Evolutionary conservation across 2,888 invertebrate species (phyloP), one percentile per base, ranked within the genome.

Genomic region (Amiota mariae): DNA sequence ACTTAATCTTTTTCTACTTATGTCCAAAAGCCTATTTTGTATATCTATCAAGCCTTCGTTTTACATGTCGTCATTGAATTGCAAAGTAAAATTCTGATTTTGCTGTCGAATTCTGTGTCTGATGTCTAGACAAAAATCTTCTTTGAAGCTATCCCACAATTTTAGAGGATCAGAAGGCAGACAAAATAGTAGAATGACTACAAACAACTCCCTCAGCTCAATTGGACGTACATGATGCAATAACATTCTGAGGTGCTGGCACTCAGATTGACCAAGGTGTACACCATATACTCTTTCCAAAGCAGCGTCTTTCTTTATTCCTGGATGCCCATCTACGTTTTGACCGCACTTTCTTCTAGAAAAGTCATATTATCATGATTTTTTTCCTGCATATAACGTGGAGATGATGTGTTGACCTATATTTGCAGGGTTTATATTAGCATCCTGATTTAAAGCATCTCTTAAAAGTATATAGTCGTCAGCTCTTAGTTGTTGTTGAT

Each of bases 251-350:
- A 51, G 11, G 51, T 70, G 51, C 3, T 51, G 51, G 46, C 70
- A 70, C 54, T 51, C 24, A 24, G 24, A 24, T 24, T 24, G 24
- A 24, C 2, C 24, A 24, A 3, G 24, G 3, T 24, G 1, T 24
- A 24, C 3, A 24, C 24, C 24, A 46, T 72, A 66, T 2, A 72
- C 72, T 66, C 72, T 64, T 36, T 54, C 66, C 6, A 66, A 49
- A 49, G 64, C 13, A 8, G 70, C 13, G 11, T 70, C 12, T 18
- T 51, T 72, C 51, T 66, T 48, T 51, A 66, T 20, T 2, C 51
- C 24, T 13, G 59, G 36, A 71, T 59, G n/a, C 13, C 59, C 24
- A 46, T 36, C 57, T 12, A 71, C 24, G 11, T 56, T 54, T 36
- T 71, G 1, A 57, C 15, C 18, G 11, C 36, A 18, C 59, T 18